phyloP scores from a whole-genome alignment of 1,140 invertebrate genomes.

The Papilio polytes region DNA sequence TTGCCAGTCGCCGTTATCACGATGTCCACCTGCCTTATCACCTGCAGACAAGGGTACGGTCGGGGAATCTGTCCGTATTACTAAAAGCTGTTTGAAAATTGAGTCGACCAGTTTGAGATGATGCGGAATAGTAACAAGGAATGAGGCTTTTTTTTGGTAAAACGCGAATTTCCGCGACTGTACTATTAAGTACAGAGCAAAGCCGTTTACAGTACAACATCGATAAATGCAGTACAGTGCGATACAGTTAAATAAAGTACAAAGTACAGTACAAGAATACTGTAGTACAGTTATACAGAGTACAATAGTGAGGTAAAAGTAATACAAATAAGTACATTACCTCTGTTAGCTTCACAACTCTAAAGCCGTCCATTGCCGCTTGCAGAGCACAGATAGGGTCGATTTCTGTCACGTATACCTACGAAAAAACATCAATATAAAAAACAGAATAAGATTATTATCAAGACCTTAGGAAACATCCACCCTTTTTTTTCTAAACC shows the following conservation, averaged over 20 bases:
- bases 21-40: conserved; percentile 96
- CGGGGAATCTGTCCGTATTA: no score
- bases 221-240: not conserved
- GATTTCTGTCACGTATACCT: conserved; percentile 97
- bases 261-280: not conserved
- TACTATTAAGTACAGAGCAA: not conserved
- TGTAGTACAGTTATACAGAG: not conserved
- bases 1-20: conserved; percentile 98
- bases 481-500: no score
- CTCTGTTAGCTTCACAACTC: conserved; percentile 97
- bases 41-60: conserved; percentile 53
- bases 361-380: conserved; percentile 99
- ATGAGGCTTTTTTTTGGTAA: no score
- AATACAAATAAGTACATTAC: conserved; percentile 74
- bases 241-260: not conserved
- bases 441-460: no score
- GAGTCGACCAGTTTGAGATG: no score
- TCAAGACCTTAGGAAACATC: no score
- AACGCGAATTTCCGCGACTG: not conserved
- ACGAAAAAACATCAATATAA: conserved; percentile 39
- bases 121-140: no score
- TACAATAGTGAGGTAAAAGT: not conserved
- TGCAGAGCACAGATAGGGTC: conserved; percentile 99
- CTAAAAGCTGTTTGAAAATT: no score
- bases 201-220: not conserved